phyloP scores from a whole-genome alignment of 2,888 invertebrate species.

The Zygaena filipendulae region DNA sequence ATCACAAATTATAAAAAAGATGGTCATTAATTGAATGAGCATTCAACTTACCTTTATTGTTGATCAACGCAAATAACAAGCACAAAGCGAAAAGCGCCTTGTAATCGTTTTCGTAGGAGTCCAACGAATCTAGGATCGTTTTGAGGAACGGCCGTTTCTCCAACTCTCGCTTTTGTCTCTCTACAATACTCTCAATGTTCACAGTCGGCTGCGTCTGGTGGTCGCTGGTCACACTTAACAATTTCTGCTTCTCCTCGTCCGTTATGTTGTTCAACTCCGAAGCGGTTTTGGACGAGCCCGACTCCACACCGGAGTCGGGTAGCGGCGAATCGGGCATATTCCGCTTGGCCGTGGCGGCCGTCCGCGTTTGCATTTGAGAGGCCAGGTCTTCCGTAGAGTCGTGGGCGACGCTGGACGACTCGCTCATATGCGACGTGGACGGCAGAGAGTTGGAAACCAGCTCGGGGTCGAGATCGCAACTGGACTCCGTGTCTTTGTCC shows the following conservation, averaged over 20 bases:
- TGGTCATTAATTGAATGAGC: no score
- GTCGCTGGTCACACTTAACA: slow-evolving; percentile 32
- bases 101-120: slow-evolving; percentile 94
- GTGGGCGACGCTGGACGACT: slow-evolving; percentile 53
- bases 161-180: slow-evolving; percentile 49
- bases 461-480: slow-evolving; percentile 62
- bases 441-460: slow-evolving; percentile 57
- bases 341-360: slow-evolving; percentile 24
- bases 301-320: slow-evolving; percentile 55
- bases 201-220: slow-evolving; percentile 27
- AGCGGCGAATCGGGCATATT: slow-evolving; percentile 61
- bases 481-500: slow-evolving; percentile 44
- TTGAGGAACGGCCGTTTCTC: slow-evolving; percentile 85
- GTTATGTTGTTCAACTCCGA: slow-evolving; percentile 81
- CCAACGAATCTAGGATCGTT: slow-evolving; percentile 86
- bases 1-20: no score
- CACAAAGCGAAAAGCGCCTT: slow-evolving; percentile 91
- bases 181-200: slow-evolving; percentile 37
- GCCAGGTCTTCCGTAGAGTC: slow-evolving; percentile 61
- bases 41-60: slow-evolving; percentile 94
- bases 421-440: slow-evolving; percentile 64
- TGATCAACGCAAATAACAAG: slow-evolving; percentile 91
- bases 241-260: slow-evolving; percentile 90
- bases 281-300: slow-evolving; percentile 40
- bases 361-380: slow-evolving; percentile 37